Percentiles rank a stretch among this genome's conserved stretches.
phyloP scores from a whole-genome alignment of 2,113 vertebrate species.

The Oreotrochilus melanogaster region DNA sequence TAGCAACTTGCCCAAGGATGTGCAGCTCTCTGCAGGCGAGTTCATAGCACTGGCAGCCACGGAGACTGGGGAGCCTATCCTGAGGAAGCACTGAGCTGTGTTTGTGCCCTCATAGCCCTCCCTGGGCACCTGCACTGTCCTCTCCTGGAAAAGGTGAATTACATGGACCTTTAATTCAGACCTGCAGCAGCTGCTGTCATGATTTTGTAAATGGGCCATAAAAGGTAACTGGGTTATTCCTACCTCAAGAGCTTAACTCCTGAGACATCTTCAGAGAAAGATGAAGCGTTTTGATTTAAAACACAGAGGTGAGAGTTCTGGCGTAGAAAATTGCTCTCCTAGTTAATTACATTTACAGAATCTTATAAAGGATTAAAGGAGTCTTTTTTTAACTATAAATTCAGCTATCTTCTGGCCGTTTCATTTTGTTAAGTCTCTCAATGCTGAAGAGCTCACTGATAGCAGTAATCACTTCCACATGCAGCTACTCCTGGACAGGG shows the following conservation, averaged over 20 bases:
- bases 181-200: neutral
- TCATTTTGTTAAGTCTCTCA: neutral
- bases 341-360: neutral
- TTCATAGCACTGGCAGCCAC: neutral
- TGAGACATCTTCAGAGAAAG: neutral
- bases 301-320: neutral
- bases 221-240: neutral
- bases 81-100: neutral
- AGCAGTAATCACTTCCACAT: neutral
- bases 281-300: neutral
- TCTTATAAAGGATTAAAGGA: neutral
- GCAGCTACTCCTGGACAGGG: neutral
- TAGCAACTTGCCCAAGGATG: neutral
- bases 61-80: accelerated
- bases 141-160: neutral
- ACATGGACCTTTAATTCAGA: neutral
- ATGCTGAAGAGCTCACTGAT: neutral
- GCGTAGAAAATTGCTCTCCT: neutral
- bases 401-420: neutral
- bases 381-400: neutral
- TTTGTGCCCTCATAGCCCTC: neutral
- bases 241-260: neutral
- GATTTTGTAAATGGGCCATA: neutral
- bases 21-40: neutral
- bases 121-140: neutral